These are phyloP conservation scores for Volucella inflata DNA, from an alignment of 2,888 invertebrate genomes.

Conservation along the genomic window DNA sequence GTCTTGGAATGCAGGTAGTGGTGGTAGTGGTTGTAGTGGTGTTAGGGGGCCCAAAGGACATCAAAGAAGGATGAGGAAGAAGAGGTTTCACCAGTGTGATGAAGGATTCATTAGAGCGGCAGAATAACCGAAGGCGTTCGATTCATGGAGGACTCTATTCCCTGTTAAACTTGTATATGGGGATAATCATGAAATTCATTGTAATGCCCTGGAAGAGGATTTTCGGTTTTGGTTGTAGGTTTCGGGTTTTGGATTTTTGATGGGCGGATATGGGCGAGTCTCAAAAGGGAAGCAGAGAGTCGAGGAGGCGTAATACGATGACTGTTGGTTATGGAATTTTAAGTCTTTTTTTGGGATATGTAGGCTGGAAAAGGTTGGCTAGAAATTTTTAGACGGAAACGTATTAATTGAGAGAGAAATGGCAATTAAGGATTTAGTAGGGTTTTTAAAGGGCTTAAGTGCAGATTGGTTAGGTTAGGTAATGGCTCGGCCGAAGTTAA, in stretches of 20 bases:
- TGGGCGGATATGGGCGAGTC: too few relatives aligned
- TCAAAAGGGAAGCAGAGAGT: too few relatives aligned
- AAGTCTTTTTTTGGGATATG: constrained; percentile 9
- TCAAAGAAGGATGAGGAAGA: too few relatives aligned
- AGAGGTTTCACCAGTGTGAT: constrained; percentile 23
- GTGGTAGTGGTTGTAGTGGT: neutral
- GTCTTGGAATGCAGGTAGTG: neutral
- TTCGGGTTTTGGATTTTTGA: too few relatives aligned
- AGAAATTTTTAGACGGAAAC: constrained; percentile 12
- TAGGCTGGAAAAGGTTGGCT: neutral
- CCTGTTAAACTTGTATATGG: neutral
- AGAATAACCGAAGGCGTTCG: constrained; percentile 32
- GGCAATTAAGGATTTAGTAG: constrained; percentile 36
- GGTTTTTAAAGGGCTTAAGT: constrained; percentile 11
- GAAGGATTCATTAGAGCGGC: constrained; percentile 57
- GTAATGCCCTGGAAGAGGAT: constrained; percentile 60
- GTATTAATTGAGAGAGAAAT: constrained; percentile 52
- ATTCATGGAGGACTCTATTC: constrained; percentile 15
- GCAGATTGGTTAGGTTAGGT: neutral
- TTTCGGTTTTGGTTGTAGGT: constrained; percentile 30
- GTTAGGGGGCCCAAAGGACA: constrained; percentile 1
- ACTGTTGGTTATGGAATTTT: constrained; percentile 29
- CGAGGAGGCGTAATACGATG: neutral
- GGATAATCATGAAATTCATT: constrained; percentile 60
- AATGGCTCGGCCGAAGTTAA: neutral